phyloP scores from a whole-genome alignment of 1,140 invertebrate genomes.

The Microplitis mediator region DNA sequence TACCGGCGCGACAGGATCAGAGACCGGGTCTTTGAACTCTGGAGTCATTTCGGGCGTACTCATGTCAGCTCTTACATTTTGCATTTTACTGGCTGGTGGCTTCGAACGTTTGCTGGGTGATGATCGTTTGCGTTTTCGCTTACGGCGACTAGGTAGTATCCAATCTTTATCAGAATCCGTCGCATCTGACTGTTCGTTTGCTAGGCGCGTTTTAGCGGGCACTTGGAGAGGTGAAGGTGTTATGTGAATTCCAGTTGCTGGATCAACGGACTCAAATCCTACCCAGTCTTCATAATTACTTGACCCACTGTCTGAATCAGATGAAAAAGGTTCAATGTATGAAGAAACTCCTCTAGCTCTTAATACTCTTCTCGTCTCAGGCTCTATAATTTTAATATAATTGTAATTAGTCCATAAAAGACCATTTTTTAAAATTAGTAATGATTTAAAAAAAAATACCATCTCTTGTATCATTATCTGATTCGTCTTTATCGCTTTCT shows the following conservation, averaged over 20 bases:
- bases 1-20: neutral
- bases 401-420: neutral
- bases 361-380: constrained; percentile 45
- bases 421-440: neutral
- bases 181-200: constrained; percentile 39
- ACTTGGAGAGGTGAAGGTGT: constrained; percentile 36
- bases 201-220: constrained; percentile 30
- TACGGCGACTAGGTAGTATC: constrained; percentile 54
- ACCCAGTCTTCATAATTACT: constrained; percentile 50
- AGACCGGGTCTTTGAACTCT: neutral
- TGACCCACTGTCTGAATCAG: constrained; percentile 50
- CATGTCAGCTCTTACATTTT: constrained; percentile 39
- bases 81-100: constrained; percentile 45
- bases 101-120: constrained; percentile 48
- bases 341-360: constrained; percentile 54
- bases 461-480: constrained; percentile 8
- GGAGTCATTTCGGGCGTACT: neutral
- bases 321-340: constrained; percentile 55
- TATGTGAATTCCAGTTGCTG: constrained; percentile 39
- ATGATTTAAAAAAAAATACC: constrained; percentile 4
- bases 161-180: constrained; percentile 59
- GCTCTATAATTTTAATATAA: constrained; percentile 20
- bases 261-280: constrained; percentile 43
- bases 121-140: constrained; percentile 57
- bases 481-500: constrained; percentile 14